A percentile compares a stretch with the other conserved stretches of the same genome.
These are phyloP conservation scores for Metaphire vulgaris DNA, from an alignment of 1,140 invertebrate species.

Conservation along the genomic window DNA sequence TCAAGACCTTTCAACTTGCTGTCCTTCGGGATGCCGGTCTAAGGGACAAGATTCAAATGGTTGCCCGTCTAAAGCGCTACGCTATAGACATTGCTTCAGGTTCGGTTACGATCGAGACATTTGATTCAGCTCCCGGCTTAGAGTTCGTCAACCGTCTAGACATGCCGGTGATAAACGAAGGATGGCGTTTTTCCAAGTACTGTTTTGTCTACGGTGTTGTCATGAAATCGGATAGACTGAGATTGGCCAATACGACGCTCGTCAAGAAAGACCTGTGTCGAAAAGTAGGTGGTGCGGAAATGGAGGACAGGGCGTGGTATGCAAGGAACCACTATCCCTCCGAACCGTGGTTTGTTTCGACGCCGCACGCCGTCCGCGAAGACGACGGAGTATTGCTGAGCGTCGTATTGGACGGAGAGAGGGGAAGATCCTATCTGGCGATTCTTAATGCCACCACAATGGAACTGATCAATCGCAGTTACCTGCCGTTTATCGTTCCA, in stretches of 20 bases:
- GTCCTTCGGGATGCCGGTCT: constrained; percentile 31
- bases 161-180: constrained; percentile 44
- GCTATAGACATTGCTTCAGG: constrained; percentile 33
- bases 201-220: constrained; percentile 44
- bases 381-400: constrained; percentile 43
- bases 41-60: constrained; percentile 4
- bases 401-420: constrained; percentile 38
- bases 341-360: constrained; percentile 42
- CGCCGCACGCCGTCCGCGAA: constrained; percentile 33
- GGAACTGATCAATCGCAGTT: constrained; percentile 32
- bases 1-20: constrained; percentile 34
- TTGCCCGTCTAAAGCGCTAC: constrained; percentile 34
- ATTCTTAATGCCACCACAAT: constrained; percentile 40
- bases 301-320: constrained; percentile 34
- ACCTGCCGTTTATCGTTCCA: constrained; percentile 39
- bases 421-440: constrained; percentile 34
- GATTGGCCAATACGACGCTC: constrained; percentile 36
- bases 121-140: constrained; percentile 17
- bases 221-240: constrained; percentile 37
- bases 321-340: constrained; percentile 36
- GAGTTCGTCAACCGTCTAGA: constrained; percentile 36
- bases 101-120: constrained; percentile 17
- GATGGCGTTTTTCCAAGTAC: constrained; percentile 36
- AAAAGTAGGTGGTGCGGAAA: constrained; percentile 23
- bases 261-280: constrained; percentile 47